Evolutionary conservation across 2,888 invertebrate species (phyloP).

Genomic region (Oxyteleia sp.): DNA sequence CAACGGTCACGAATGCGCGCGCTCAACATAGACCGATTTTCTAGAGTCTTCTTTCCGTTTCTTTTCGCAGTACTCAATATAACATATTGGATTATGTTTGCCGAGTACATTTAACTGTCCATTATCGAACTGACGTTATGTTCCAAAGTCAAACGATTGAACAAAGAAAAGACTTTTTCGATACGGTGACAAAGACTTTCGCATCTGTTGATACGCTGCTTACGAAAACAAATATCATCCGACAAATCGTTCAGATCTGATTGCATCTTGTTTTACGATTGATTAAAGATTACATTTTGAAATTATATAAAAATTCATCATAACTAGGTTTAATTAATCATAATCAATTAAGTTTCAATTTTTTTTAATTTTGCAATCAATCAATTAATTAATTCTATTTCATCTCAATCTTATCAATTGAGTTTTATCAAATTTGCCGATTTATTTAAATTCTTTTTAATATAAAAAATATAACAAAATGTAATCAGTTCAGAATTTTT

Average conservation of each 20-base stretch:
- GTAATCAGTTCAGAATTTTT: slow-evolving; percentile 12
- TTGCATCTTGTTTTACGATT: too few species aligned
- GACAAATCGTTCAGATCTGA: slow-evolving; percentile 13
- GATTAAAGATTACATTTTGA: not conserved
- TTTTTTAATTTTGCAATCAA: too few species aligned
- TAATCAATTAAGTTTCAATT: not conserved
- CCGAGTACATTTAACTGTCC: slow-evolving; percentile 90
- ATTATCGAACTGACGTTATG: slow-evolving; percentile 55
- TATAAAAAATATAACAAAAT: slow-evolving; percentile 35
- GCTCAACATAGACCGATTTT: slow-evolving; percentile 91
- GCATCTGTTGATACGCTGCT: slow-evolving; percentile 33
- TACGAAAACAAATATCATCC: slow-evolving; percentile 3
- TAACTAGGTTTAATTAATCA: too few species aligned
- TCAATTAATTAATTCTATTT: too few species aligned
- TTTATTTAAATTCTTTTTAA: too few species aligned
- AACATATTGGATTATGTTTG: slow-evolving; percentile 92
- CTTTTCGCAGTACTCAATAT: slow-evolving; percentile 91
- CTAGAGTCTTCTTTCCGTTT: slow-evolving; percentile 91
- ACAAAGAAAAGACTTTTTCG: slow-evolving; percentile 68
- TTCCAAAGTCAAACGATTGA: slow-evolving; percentile 57
- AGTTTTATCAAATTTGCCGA: slow-evolving; percentile 21
- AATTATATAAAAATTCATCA: too few species aligned
- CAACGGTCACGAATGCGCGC: slow-evolving; percentile 90
- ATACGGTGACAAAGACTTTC: slow-evolving; percentile 70
- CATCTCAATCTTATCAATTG: too few species aligned